These are phyloP conservation scores for Monopis laevigella DNA, from an alignment of 2,888 invertebrate genomes.

Conservation along the genomic window DNA sequence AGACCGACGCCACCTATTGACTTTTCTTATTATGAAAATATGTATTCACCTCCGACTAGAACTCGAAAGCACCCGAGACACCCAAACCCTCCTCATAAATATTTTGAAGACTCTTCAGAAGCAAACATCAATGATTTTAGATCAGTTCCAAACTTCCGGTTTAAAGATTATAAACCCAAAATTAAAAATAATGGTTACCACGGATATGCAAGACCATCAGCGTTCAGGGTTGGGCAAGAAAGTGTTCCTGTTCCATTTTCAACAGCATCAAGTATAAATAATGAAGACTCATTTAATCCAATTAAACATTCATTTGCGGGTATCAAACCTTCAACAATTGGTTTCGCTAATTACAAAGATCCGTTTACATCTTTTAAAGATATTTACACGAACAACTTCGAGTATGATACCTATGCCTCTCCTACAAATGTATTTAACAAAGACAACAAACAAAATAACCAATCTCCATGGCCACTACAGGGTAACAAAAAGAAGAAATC, in stretches of 20 bases:
- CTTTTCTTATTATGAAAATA: constrained; percentile 52
- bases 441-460: constrained; percentile 31
- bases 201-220: constrained; percentile 31
- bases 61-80: constrained; percentile 31
- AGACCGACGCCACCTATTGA: constrained; percentile 33
- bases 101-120: constrained; percentile 24
- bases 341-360: constrained; percentile 37
- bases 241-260: constrained; percentile 40
- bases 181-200: constrained; percentile 28
- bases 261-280: constrained; percentile 41
- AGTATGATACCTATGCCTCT: constrained; percentile 45
- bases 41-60: constrained; percentile 34
- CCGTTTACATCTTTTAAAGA: constrained; percentile 39
- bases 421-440: constrained; percentile 38
- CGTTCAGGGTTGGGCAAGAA: constrained; percentile 33
- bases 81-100: constrained; percentile 25
- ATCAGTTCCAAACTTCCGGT: constrained; percentile 35
- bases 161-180: constrained; percentile 33
- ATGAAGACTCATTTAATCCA: constrained; percentile 34
- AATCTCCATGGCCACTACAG: constrained; percentile 24
- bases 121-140: constrained; percentile 33
- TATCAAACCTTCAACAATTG: constrained; percentile 14
- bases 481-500: constrained; percentile 44
- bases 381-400: constrained; percentile 40
- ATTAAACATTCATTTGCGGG: constrained; percentile 25